phyloP scores from a whole-genome alignment of 2,888 invertebrate genomes.

The Dendrolimus houi region DNA sequence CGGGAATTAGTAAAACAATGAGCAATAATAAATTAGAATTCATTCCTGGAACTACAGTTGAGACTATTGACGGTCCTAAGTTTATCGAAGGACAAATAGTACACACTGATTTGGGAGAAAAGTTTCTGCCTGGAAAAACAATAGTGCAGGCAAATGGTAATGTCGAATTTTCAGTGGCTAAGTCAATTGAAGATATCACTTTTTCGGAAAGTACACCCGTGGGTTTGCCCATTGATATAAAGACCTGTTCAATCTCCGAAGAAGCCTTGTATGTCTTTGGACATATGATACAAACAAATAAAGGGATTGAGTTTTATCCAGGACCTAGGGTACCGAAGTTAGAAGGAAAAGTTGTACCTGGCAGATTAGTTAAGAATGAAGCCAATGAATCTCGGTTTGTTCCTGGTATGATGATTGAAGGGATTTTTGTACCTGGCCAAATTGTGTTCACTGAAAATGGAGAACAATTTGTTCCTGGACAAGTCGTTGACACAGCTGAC shows the following conservation, averaged over 20 bases:
- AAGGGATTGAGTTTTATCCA: slow-evolving; percentile 81
- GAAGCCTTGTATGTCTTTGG: slow-evolving; percentile 77
- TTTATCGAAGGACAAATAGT: slow-evolving; percentile 82
- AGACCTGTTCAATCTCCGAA: slow-evolving; percentile 66
- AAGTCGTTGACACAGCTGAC: slow-evolving; percentile 81
- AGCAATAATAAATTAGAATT: slow-evolving; percentile 63
- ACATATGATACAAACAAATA: slow-evolving; percentile 79
- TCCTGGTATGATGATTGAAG: slow-evolving; percentile 81
- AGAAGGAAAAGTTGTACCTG: slow-evolving; percentile 79
- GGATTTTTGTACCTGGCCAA: slow-evolving; percentile 82
- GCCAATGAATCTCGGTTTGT: slow-evolving; percentile 80
- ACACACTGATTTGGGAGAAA: slow-evolving; percentile 74
- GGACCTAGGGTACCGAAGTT: slow-evolving; percentile 66
- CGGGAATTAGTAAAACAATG: slow-evolving; percentile 72
- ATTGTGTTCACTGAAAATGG: slow-evolving; percentile 81
- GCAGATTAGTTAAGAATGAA: slow-evolving; percentile 78
- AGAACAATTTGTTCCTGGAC: slow-evolving; percentile 83
- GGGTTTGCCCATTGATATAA: slow-evolving; percentile 77
- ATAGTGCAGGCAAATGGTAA: slow-evolving; percentile 66
- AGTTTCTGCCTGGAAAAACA: slow-evolving; percentile 79
- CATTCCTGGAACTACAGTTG: slow-evolving; percentile 78
- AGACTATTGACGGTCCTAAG: slow-evolving; percentile 78
- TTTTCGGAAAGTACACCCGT: slow-evolving; percentile 71
- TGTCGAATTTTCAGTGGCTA: slow-evolving; percentile 76
- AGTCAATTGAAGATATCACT: slow-evolving; percentile 72